phyloP scores from a whole-genome alignment of 1,140 invertebrate species.

The Lithobius niger region DNA sequence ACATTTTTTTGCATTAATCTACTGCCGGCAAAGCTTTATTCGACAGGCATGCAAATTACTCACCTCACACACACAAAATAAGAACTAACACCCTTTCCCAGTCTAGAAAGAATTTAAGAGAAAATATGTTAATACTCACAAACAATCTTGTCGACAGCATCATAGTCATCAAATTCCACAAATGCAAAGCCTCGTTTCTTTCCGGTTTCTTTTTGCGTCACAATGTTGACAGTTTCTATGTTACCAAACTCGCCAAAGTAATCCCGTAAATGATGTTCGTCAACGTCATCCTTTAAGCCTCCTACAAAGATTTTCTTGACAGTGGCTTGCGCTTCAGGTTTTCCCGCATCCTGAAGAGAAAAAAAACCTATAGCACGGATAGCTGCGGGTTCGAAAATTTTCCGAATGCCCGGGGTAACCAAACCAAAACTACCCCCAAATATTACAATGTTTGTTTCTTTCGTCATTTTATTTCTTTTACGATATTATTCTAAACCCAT shows the following conservation, averaged over 20 bases:
- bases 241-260: slow-evolving; percentile 33
- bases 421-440: too few relatives aligned
- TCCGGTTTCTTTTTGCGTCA: slow-evolving; percentile 33
- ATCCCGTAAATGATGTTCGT: slow-evolving; percentile 25
- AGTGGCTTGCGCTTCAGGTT: slow-evolving; percentile 35
- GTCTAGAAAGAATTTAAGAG: too few relatives aligned
- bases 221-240: slow-evolving; percentile 33
- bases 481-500: too few relatives aligned
- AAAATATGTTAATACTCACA: slow-evolving; percentile 17
- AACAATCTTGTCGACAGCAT: slow-evolving; percentile 36
- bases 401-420: too few relatives aligned
- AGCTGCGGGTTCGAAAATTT: too few relatives aligned
- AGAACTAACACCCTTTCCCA: too few relatives aligned
- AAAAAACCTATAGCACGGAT: slow-evolving; percentile 2
- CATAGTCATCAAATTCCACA: slow-evolving; percentile 36
- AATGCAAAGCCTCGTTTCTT: slow-evolving; percentile 35
- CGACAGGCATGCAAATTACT: too few relatives aligned
- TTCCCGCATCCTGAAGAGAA: slow-evolving; percentile 27
- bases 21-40: too few relatives aligned
- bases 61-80: too few relatives aligned
- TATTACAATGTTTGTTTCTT: background rate
- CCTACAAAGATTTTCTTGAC: slow-evolving; percentile 41
- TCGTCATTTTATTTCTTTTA: background rate
- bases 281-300: slow-evolving; percentile 29
- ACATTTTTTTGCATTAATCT: too few relatives aligned